Evolutionary conservation across 2,888 invertebrate genomes (phyloP), one percentile per base, ranked within the genome.

Genomic region (Masnerella sp.): DNA sequence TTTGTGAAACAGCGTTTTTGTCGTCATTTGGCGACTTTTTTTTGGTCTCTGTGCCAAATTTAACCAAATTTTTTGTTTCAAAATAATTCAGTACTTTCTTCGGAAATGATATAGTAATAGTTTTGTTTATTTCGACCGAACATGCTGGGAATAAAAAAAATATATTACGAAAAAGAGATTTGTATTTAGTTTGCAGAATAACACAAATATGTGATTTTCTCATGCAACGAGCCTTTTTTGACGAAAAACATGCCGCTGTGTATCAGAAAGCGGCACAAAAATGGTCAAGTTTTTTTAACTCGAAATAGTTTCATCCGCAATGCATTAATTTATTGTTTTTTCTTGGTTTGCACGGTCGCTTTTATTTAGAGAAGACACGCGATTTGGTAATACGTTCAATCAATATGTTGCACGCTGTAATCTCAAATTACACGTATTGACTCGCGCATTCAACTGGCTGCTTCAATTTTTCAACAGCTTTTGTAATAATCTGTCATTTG

Each of bases 271-370:
- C 15, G 8, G 20, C 52, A 30, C 25, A 65, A 58, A 58, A 43
- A 17, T 38, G 51, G 28, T 32, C 34, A 15, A 36, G 14, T 36
- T 51, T 59, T 45, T 42, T 71, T 25, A 45, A 9, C 42, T 25
- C 17, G 40, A 52, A 59, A 52, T 43, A 65, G 34, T 47, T 59
- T 20, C 25, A 59, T 65, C 34, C 65, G 45, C 59, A 12, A 54
- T 54, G 52, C 59, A 72, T 61, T 67, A 67, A 65, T 72, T 67
- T 61, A 72, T 72, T 72, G 65, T 67, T 72, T 67, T 59, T 61
- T 64, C 11, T 25, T 64, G 58, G 28, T 43, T 43, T 49, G 62
- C 67, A 52, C 52, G 59, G 64, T 28, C 32, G 59, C 62, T 64
- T 74, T 69, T 62, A 69, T 62, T 74, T 74, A 52, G 34, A 25